Conservation (phyloP, 2,888 invertebrate genomes). For the Stenodema calcarata region DNA sequence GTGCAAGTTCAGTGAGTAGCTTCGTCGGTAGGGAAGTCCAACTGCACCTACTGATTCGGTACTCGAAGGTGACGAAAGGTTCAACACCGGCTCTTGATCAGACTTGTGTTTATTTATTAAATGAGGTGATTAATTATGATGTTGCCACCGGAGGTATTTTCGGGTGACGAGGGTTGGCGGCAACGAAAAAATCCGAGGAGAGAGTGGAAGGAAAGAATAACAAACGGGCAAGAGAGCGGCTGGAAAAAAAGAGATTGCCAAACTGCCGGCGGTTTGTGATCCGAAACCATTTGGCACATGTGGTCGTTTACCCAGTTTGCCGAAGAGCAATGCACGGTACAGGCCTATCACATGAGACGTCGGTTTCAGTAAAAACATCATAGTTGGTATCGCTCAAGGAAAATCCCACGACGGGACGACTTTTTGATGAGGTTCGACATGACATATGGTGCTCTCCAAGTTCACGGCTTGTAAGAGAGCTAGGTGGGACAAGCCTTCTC, state of each 20-base stretch:
- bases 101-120: too few species aligned
- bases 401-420: neutral
- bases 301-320: neutral
- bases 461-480: neutral
- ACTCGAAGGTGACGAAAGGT: too few species aligned
- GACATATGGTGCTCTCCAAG: neutral
- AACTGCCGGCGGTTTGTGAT: neutral
- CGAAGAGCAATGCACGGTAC: neutral
- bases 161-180: too few species aligned
- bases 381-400: neutral
- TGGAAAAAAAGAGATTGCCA: neutral
- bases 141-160: too few species aligned
- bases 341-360: neutral
- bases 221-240: neutral
- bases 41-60: too few species aligned
- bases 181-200: neutral
- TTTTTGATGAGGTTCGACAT: neutral
- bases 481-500: neutral
- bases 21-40: too few species aligned
- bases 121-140: too few species aligned
- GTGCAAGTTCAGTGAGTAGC: too few species aligned
- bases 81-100: too few species aligned
- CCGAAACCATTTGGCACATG: neutral
- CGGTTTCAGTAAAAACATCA: neutral
- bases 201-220: neutral